Conservation (phyloP, 2,888 invertebrate species). For the Pachydiplax longipennis region DNA sequence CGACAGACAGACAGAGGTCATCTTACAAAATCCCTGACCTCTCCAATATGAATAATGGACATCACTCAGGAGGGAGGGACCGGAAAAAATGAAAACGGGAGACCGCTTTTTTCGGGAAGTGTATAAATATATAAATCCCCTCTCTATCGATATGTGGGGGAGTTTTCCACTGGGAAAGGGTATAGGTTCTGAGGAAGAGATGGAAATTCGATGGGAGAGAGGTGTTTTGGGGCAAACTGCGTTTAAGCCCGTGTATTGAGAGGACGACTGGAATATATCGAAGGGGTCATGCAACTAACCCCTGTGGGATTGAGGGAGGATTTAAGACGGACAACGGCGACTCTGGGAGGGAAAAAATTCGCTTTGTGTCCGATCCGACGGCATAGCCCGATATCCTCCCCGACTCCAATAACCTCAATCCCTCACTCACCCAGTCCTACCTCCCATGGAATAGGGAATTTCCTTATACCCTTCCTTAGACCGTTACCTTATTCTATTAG, state of each 20-base stretch:
- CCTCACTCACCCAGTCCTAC: background rate
- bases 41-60: slow-evolving; percentile 37
- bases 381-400: background rate
- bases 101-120: slow-evolving; percentile 20
- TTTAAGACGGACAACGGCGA: background rate
- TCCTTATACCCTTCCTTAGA: background rate
- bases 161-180: slow-evolving; percentile 4
- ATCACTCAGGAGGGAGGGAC: background rate
- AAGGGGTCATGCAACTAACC: background rate
- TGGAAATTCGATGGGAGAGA: background rate
- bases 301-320: background rate
- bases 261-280: background rate
- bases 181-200: background rate
- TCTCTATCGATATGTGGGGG: slow-evolving; percentile 23
- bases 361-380: background rate
- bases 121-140: slow-evolving; percentile 43
- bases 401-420: background rate
- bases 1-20: slow-evolving; percentile 38
- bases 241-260: background rate
- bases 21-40: slow-evolving; percentile 43
- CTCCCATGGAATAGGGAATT: background rate
- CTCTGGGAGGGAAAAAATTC: background rate
- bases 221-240: background rate
- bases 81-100: background rate
- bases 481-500: background rate